Conservation (phyloP, 2,797 vertebrate genomes). For the Menidia menidia region DNA sequence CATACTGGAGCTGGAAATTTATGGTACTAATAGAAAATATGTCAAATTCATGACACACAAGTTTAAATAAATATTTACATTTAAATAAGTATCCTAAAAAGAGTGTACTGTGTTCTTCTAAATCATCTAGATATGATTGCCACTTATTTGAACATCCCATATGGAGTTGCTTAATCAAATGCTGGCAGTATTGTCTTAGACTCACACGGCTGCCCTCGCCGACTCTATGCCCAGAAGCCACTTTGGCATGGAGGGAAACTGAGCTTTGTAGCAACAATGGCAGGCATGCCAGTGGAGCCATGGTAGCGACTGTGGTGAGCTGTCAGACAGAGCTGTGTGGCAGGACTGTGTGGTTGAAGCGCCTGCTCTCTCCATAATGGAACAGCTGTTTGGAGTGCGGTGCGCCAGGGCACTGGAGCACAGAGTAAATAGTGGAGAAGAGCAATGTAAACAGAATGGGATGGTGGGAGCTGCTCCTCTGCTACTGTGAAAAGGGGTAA, state of each 20-base stretch:
- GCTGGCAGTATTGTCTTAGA: conserved; percentile 67
- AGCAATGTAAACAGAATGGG: conserved; percentile 82
- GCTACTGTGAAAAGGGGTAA: conserved; percentile 72
- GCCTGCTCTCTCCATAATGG: conserved; percentile 72
- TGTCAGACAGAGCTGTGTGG: conserved; percentile 64
- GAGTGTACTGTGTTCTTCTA: conserved; percentile 31
- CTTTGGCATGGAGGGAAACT: conserved; percentile 52
- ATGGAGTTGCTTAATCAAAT: conserved; percentile 62
- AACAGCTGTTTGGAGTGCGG: conserved; percentile 78
- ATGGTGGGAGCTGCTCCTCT: conserved; percentile 71
- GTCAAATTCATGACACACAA: conserved; percentile 15
- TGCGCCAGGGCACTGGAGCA: conserved; percentile 68
- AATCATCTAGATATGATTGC: conserved; percentile 65
- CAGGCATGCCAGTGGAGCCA: conserved; percentile 60
- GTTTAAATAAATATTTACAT: conserved; percentile 9
- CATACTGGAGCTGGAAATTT: conserved; percentile 24
- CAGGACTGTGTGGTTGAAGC: conserved; percentile 64
- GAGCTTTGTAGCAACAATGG: conserved; percentile 68
- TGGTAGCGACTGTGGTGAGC: conserved; percentile 58
- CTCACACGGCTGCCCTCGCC: conserved; percentile 66
- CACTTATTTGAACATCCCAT: conserved; percentile 51
- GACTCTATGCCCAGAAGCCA: conserved; percentile 62
- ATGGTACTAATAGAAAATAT: conserved; percentile 23
- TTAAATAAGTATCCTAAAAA: conserved; percentile 34
- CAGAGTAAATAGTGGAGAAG: conserved; percentile 81